Evolutionary conservation across 1,140 invertebrate genomes (phyloP), one percentile per base, ranked within the genome.

Genomic region (Pseudomyrmex flavicornis): DNA sequence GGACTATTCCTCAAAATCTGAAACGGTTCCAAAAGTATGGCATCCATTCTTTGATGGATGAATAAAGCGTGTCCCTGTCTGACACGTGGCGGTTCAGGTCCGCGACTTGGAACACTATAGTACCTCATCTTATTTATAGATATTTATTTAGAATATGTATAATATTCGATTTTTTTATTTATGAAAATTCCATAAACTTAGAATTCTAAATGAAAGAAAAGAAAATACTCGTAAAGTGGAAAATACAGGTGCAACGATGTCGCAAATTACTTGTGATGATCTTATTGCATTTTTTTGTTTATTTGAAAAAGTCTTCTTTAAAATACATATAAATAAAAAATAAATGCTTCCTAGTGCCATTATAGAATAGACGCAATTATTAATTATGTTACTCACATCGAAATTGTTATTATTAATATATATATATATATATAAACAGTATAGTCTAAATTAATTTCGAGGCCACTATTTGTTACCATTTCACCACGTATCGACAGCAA

Each of bases 271-370:
- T 70, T 46, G 44, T 22, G 26, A 26, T 63, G 46, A 56, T 77
- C 56, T 84, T 75, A 73, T 73, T 63, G 20, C 70, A 61, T 52
- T 35, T 7, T 35, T 35, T 83, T 84, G 46, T 90, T 89, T 91
- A 91, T 92, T 90, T 88, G 77, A 87, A 85, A 89, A 88, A 87
- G 26, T 90, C 85, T 35, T 85, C 84, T 88, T 88, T 62, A 91
- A 90, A 90, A 89, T 92, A 91, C 90, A 91, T 87, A 89, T 89
- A 91, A 91, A 91, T 90, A 92, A 91, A 92, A 91, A 89, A 91
- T 91, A 91, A 91, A 89, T 91, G 88, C 82, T 85, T 91, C 84
- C 80, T 85, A 89, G 76, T 91, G 80, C 73, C 82, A 89, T 89
- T 35, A 73, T 88, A 87, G 58, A 89, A 90, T 85, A 91, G 35